A percentile compares a stretch with the other conserved stretches of the same genome.
Evolutionary conservation across 2,113 vertebrate species (phyloP).

Genomic region (Podarcis muralis): DNA sequence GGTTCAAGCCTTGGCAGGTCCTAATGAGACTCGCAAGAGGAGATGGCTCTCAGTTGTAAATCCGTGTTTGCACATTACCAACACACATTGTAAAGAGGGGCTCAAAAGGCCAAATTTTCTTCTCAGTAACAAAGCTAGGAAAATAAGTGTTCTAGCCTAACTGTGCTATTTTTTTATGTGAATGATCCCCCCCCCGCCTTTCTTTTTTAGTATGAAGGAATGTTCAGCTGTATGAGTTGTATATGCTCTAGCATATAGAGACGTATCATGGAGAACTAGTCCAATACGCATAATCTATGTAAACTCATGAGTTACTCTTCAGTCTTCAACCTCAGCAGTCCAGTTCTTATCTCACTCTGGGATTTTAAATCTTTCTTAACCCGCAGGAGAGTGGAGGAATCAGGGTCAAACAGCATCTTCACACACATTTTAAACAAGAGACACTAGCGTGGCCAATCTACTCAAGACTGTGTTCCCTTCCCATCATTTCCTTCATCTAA

Average conservation of each 20-base stretch:
- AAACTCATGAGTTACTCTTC: too few species aligned
- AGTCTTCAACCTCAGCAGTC: neutral
- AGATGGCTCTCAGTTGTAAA: neutral
- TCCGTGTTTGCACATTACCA: neutral
- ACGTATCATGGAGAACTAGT: neutral
- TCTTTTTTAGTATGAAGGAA: neutral
- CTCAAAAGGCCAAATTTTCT: neutral
- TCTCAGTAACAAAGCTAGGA: neutral
- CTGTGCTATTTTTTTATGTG: too few species aligned
- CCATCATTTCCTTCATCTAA: neutral
- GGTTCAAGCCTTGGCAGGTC: neutral
- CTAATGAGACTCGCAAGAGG: neutral
- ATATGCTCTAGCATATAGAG: neutral
- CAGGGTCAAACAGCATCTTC: neutral
- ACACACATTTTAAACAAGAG: neutral
- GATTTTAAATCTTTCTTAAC: neutral
- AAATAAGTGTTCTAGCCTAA: too few species aligned
- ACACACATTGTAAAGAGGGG: neutral
- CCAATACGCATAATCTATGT: neutral
- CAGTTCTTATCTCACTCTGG: neutral
- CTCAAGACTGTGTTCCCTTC: neutral
- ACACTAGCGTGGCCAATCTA: neutral
- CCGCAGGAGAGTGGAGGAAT: neutral
- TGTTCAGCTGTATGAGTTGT: neutral
- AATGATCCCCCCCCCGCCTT: too few species aligned